Conservation (phyloP, 2,888 invertebrate genomes). For the Yponomeuta cagnagella region DNA sequence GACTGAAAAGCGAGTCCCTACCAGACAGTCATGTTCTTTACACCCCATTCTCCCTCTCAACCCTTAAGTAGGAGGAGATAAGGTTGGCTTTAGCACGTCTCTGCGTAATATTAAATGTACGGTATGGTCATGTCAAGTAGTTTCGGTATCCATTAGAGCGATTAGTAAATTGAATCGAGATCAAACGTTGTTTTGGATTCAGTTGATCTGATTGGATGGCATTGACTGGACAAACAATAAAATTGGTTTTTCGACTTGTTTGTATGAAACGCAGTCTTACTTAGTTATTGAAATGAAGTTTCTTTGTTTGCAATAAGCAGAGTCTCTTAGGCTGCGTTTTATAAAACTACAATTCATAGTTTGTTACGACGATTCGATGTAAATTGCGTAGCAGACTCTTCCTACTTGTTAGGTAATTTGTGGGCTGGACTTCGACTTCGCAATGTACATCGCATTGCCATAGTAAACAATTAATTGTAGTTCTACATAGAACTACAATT, state of each 20-base stretch:
- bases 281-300: too few relatives aligned
- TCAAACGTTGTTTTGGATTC: slow-evolving; percentile 11
- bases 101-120: not conserved
- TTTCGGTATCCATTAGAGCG: slow-evolving; percentile 9
- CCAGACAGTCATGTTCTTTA: slow-evolving; percentile 7
- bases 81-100: not conserved
- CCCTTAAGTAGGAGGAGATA: not conserved
- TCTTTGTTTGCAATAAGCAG: too few relatives aligned
- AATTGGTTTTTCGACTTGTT: not conserved
- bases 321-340: too few relatives aligned
- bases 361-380: too few relatives aligned
- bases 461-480: too few relatives aligned
- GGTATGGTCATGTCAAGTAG: not conserved
- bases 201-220: not conserved
- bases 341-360: too few relatives aligned
- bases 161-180: slow-evolving; percentile 12
- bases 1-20: slow-evolving; percentile 15
- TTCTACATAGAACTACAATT: too few relatives aligned
- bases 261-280: not conserved
- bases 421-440: too few relatives aligned
- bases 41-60: not conserved
- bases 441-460: too few relatives aligned
- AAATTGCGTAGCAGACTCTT: too few relatives aligned
- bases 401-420: too few relatives aligned
- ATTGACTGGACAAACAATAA: not conserved